Base-by-base conservation (phyloP, 2,113 vertebrate genomes). In the Halcyon senegalensis region DNA sequence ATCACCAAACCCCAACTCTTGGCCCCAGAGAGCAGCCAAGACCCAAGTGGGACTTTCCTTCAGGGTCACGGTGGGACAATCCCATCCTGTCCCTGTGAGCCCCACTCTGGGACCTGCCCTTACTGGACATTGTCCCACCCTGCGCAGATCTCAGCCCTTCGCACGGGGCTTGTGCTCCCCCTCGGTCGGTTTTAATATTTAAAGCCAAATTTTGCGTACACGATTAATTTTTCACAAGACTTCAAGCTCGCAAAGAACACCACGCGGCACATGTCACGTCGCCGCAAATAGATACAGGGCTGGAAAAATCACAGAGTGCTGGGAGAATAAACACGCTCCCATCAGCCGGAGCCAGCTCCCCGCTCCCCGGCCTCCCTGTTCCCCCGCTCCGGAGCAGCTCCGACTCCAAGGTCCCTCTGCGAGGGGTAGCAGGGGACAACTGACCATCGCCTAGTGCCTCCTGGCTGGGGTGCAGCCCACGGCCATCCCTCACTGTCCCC, bases 221-320 rank as follows among this genome's bases (percentile, higher is more conserved):
- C 15, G 2, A 93, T 96, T 92, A 96, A 97, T 96, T 93, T 96
- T 96, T 97, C 31, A 97, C 86, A 91, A 84, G 93, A 39, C 70
- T 84, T 66, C 51, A 90, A 87, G 93, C 94, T 81, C 30, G 84
- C 92, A 93, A 56, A 93, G 94, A 94, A 91, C 97, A 83, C 89
- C 79, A 87, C 77, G 60, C 95, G 30, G 97, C 95, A 96, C 96
- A 93, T 92, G 95, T 83, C 94, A 84, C 68, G 7, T 62, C 19
- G 30, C 96, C 89, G 8, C 96, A 97, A 97, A 97, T 97, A 97
- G 96, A 97, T 16, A 72, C 87, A 56, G 86, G 59, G 64, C 69
- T 84, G 75, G 90, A 90, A 84, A 88, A 97, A 93, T 67, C 62
- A 60, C 93, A 68, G 92, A 11, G 85, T 94, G 93, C 72, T 60